Evolutionary conservation across 2,113 vertebrate genomes (phyloP), one percentile per base, ranked within the genome.

Genomic region (Gallinago paraguaiae): DNA sequence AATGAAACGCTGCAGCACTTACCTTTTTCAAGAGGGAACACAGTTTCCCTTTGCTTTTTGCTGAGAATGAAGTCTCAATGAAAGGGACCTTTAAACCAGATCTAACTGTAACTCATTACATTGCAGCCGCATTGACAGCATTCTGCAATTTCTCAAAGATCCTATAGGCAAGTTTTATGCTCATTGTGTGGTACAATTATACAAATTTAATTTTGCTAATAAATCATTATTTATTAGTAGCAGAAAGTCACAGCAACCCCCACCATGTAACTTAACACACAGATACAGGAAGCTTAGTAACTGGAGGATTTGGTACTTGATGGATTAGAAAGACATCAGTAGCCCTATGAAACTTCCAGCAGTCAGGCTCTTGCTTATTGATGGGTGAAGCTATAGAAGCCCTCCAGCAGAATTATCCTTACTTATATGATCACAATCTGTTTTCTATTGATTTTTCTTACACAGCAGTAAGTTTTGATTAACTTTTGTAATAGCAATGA

Each of bases 401-500:
- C 39, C 65, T 75, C 67, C 17, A 80, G 77, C 80, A 92, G 48
- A 96, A 90, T 83, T 84, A 90, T 72, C 77, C 68, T 67, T 65
- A 65, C 63, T 80, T 82, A 50, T 27, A 86, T 64, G 51, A 94
- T 90, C 88, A 76, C 88, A 81, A 76, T 95, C 86, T 92, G 85
- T 48, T 96, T 90, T 64, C 64, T 81, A 97, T 95, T 71, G 97
- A 97, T 95, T 94, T 92, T 96, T 82, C 92, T 88, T 67, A 56
- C 82, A 41, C 35, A 76, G 96, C 92, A 92, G 80, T 95, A 95
- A 88, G 85, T 94, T 97, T 82, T 97, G 83, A 95, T 94, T 92
- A 97, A 97, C 94, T 97, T 97, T 64, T 72, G 81, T 88, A 93
- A 96, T 81, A 91, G 86, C 82, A 90, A 90, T 24, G 37, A 94